Percentiles rank a stretch among this genome's conserved stretches.
phyloP scores from a whole-genome alignment of 2,113 vertebrate genomes.

The Seriola aureovittata region DNA sequence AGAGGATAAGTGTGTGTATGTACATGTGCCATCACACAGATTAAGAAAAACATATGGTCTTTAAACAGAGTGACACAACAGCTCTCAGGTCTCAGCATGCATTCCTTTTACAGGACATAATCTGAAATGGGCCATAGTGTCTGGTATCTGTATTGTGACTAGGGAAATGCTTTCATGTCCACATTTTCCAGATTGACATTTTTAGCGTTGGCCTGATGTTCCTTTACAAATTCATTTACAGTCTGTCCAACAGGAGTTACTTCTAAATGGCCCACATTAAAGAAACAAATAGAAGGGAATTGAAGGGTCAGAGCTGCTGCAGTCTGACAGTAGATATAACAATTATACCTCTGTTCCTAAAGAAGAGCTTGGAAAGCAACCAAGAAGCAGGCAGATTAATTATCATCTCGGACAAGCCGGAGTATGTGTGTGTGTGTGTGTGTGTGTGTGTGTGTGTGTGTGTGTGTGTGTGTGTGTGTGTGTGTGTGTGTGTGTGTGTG shows the following conservation, averaged over 20 bases:
- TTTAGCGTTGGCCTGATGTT: conserved; percentile 7
- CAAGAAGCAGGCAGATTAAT: conserved; percentile 73
- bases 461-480: conserved; percentile 44
- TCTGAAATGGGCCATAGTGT: conserved; percentile 33
- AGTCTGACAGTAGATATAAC: conserved; percentile 55
- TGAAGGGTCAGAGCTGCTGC: conserved; percentile 47
- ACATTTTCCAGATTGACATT: conserved; percentile 34
- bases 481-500: conserved; percentile 46
- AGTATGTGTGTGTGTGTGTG: conserved; percentile 51
- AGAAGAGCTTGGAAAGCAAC: conserved; percentile 62
- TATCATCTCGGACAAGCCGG: conserved; percentile 55
- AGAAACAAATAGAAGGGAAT: conserved; percentile 44
- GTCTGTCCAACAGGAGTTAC: conserved; percentile 8
- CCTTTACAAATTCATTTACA: conserved; percentile 34
- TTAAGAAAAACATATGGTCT: conserved; percentile 56
- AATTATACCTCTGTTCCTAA: conserved; percentile 69
- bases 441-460: conserved; percentile 46
- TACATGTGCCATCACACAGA: conserved; percentile 14
- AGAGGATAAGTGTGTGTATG: neutral
- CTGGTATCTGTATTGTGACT: conserved; percentile 59
- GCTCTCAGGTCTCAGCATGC: conserved; percentile 15
- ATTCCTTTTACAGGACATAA: conserved; percentile 49
- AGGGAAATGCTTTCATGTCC: conserved; percentile 38
- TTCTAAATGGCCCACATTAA: conserved; percentile 27
- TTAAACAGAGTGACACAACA: conserved; percentile 21